phyloP scores from a whole-genome alignment of 2,888 invertebrate species.

The Tenthredo mesomela region DNA sequence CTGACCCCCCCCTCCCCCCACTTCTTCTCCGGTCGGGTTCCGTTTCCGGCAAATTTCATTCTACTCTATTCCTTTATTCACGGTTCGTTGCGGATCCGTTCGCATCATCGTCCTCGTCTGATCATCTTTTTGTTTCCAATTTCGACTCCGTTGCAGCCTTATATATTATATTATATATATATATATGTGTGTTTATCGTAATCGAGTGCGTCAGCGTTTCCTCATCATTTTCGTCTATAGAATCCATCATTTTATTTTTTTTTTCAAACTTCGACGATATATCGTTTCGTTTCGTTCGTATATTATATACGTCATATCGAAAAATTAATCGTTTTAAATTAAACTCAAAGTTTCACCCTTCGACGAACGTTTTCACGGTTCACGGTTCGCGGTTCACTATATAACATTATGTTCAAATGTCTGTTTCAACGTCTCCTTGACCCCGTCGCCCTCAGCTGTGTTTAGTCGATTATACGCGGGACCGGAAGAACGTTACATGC shows the following conservation, averaged over 20 bases:
- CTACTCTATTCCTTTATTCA: slow-evolving; percentile 36
- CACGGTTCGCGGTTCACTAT: slow-evolving; percentile 22
- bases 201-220: no score
- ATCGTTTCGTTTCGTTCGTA: no score
- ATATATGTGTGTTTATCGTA: no score
- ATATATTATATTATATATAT: no score
- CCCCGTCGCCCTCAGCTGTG: slow-evolving; percentile 41
- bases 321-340: slow-evolving; percentile 6
- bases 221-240: no score
- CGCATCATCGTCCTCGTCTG: neutral
- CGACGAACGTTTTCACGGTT: slow-evolving; percentile 40
- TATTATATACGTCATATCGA: no score
- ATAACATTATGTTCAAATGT: slow-evolving; percentile 10
- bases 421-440: slow-evolving; percentile 34
- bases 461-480: slow-evolving; percentile 48
- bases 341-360: slow-evolving; percentile 12
- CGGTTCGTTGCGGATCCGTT: slow-evolving; percentile 24
- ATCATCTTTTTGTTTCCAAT: neutral
- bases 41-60: slow-evolving; percentile 42
- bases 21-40: slow-evolving; percentile 15
- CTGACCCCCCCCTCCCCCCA: slow-evolving; percentile 20
- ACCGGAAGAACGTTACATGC: slow-evolving; percentile 51
- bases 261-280: no score
- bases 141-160: neutral
- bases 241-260: no score